Base-by-base conservation (phyloP, 2,888 invertebrate species). In the Drosophila robusta region DNA sequence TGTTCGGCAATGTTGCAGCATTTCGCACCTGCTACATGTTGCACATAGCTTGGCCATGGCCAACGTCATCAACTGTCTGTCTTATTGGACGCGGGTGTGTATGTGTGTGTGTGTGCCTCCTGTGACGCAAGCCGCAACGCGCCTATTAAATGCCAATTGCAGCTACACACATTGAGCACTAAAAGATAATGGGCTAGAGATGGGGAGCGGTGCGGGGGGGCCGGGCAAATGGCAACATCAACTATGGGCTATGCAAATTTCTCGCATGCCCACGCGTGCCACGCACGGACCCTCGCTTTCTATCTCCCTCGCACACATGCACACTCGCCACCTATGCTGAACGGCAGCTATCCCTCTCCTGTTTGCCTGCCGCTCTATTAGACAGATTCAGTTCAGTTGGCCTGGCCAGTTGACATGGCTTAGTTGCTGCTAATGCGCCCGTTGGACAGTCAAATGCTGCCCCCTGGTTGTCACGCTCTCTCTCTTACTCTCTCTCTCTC, bases 81-180 rank as follows among this genome's bases (percentile, higher is more conserved):
- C 54, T 12, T 3, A 36, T 29, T 18, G 18, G 18, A n/a, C 29
- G 9, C 32, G 18, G 14, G 16, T 26, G 58, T 32, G 52, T 38
- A 24, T 38, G 34, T 29, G 22, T 38, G 18, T 54, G 14, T 18
- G 22, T 36, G 29, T 70, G n/a, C 32, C 63, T 29, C 44, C 29
- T 29, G 58, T 66, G 71, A 47, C 51, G 55, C 49, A 66, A 56
- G 26, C 42, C 66, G 58, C 75, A 62, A 67, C 63, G 60, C 77
- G 74, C 58, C 75, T 68, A 77, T 78, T 78, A 75, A 71, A 78
- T 75, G 83, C 63, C 83, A 80, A 83, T 83, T 78, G 66, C 72
- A 80, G 68, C 63, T 63, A 41, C 52, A 52, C 50, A 72, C 63
- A 69, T 52, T 49, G 26, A 45, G 41, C 61, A 55, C 32, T 49